These are phyloP conservation scores for Hydrozoanthus tunicans DNA, from an alignment of 64 coral and sea anemone genomes.

Conservation along the genomic window DNA sequence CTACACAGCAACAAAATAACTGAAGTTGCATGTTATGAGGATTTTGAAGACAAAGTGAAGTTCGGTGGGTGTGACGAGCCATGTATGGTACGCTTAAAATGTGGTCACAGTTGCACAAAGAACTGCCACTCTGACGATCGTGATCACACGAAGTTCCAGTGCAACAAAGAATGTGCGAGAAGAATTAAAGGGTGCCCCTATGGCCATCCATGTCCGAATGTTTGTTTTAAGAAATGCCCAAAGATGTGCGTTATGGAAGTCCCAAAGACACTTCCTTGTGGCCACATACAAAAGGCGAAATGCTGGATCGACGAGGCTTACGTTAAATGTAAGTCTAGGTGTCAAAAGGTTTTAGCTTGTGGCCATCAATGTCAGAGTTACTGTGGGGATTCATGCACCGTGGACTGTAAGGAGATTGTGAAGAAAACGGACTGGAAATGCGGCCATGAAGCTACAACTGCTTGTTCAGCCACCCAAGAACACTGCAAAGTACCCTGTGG, in stretches of 20 bases:
- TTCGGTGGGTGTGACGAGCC: slow-evolving; percentile 65
- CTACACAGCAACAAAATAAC: slow-evolving; percentile 47
- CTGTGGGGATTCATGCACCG: slow-evolving; percentile 46
- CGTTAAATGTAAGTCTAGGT: slow-evolving; percentile 33
- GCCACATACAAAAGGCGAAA: slow-evolving; percentile 45
- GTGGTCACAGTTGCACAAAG: slow-evolving; percentile 78
- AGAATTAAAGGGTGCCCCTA: slow-evolving; percentile 41
- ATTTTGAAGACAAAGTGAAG: slow-evolving; percentile 66
- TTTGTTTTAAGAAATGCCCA: slow-evolving; percentile 54
- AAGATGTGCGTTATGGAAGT: slow-evolving; percentile 28
- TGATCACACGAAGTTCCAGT: slow-evolving; percentile 59
- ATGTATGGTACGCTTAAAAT: slow-evolving; percentile 66
- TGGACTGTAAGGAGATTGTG: slow-evolving; percentile 54
- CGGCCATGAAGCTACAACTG: slow-evolving; percentile 57
- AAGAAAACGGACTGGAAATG: slow-evolving; percentile 71
- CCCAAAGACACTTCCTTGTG: slow-evolving; percentile 57
- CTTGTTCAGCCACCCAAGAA: slow-evolving; percentile 72
- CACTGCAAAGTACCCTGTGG: slow-evolving; percentile 60
- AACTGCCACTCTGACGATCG: slow-evolving; percentile 68
- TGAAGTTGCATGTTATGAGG: slow-evolving; percentile 50
- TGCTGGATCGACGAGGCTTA: slow-evolving; percentile 4
- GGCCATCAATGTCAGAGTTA: slow-evolving; percentile 55
- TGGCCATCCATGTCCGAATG: slow-evolving; percentile 54
- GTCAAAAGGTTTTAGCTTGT: slow-evolving; percentile 65
- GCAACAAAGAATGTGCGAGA: slow-evolving; percentile 63